Evolutionary conservation across 2,113 vertebrate genomes (phyloP).

Genomic region (Diadophis punctatus): DNA sequence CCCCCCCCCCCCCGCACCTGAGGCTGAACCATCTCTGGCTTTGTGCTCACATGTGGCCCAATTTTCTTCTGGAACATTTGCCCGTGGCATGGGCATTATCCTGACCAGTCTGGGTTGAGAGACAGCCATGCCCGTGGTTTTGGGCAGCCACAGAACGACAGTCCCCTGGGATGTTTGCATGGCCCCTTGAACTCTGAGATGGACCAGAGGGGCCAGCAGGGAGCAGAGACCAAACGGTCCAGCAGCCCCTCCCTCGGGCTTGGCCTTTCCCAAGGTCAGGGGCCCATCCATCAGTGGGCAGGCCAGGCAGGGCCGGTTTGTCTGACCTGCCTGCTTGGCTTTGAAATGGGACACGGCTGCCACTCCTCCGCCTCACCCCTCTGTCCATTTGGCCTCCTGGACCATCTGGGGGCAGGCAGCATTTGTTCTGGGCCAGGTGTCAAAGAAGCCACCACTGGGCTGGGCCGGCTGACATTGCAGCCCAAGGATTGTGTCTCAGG

Average conservation of each 20-base stretch:
- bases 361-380: too few relatives aligned
- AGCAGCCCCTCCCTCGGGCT: neutral
- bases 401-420: neutral
- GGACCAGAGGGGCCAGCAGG: neutral
- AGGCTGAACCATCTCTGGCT: neutral
- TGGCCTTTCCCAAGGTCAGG: constrained; percentile 7
- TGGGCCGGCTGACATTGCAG: neutral
- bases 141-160: neutral
- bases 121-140: neutral
- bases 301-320: neutral
- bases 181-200: neutral
- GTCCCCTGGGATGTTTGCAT: neutral
- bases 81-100: neutral
- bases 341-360: neutral
- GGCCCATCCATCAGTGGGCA: neutral
- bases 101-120: neutral
- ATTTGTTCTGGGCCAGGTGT: neutral
- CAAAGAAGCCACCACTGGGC: neutral
- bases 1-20: neutral
- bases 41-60: neutral
- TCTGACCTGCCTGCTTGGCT: neutral
- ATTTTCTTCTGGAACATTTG: neutral
- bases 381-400: neutral
- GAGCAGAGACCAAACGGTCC: neutral
- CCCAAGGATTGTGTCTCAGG: neutral